Evolutionary conservation across 2,888 invertebrate genomes (phyloP).

Genomic region (Norana najaformis): DNA sequence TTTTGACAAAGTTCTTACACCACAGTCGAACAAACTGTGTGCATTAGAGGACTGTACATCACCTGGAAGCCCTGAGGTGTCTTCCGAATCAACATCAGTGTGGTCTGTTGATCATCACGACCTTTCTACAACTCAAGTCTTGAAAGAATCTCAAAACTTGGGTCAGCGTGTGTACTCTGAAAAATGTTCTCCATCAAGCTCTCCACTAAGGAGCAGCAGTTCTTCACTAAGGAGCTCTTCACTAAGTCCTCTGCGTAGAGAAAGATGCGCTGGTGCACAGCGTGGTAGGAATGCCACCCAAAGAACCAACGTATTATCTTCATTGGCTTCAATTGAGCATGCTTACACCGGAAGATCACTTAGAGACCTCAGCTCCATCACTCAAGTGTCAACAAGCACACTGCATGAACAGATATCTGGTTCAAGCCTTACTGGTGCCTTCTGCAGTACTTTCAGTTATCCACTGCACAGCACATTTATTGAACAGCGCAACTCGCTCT

Average conservation of each 20-base stretch:
- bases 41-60: too few relatives aligned
- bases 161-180: background rate
- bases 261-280: background rate
- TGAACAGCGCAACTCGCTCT: background rate
- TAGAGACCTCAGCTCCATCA: background rate
- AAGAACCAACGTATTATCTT: background rate
- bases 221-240: background rate
- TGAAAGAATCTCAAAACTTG: background rate
- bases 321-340: background rate
- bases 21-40: background rate
- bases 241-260: background rate
- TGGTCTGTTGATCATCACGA: background rate
- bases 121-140: background rate
- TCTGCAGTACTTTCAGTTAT: constrained; percentile 22
- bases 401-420: background rate
- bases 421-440: background rate
- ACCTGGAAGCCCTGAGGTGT: background rate
- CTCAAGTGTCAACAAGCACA: background rate
- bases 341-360: background rate
- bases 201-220: background rate
- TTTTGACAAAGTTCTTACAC: background rate
- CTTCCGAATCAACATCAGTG: background rate
- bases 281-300: background rate
- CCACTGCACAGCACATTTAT: constrained; percentile 18
- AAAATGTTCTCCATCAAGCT: background rate